Percentiles rank a stretch among this genome's conserved stretches.
Evolutionary conservation across 2,797 vertebrate species (phyloP).

Genomic region (Scleropages formosus): DNA sequence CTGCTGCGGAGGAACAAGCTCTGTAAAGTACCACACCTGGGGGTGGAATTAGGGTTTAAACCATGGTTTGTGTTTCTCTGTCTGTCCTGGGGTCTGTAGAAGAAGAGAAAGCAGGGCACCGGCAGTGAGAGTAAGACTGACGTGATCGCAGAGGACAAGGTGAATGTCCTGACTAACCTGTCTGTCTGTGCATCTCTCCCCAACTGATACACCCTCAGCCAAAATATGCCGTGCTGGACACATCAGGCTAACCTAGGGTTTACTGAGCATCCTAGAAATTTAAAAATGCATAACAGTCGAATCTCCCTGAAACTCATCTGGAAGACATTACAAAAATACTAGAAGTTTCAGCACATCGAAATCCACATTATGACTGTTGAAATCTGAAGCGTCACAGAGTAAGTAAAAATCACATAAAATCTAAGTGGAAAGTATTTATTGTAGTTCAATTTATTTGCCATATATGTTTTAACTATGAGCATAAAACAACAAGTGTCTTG

Average conservation of each 20-base stretch:
- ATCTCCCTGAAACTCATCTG: not conserved
- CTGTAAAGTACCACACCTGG: not conserved
- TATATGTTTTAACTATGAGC: too few relatives aligned
- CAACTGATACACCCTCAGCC: not conserved
- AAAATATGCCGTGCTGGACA: not conserved
- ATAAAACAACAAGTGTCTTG: too few relatives aligned
- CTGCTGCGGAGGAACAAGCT: not conserved
- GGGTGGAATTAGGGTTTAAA: constrained; percentile 18
- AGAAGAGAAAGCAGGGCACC: constrained; percentile 75
- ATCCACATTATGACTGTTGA: too few relatives aligned
- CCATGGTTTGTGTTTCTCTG: constrained; percentile 23
- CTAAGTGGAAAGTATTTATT: too few relatives aligned
- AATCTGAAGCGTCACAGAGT: too few relatives aligned
- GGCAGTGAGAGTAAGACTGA: constrained; percentile 49
- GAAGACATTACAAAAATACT: not conserved
- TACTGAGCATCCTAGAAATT: too few relatives aligned
- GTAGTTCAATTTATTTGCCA: too few relatives aligned
- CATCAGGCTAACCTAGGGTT: not conserved
- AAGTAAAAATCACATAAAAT: too few relatives aligned
- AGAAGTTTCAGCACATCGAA: too few relatives aligned
- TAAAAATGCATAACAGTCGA: not conserved
- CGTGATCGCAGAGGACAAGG: constrained; percentile 60
- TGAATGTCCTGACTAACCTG: constrained; percentile 37
- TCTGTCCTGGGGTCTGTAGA: constrained; percentile 58
- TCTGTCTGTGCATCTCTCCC: not conserved